phyloP scores from a whole-genome alignment of 2,113 vertebrate species.

The Trochalopteron elliotii region DNA sequence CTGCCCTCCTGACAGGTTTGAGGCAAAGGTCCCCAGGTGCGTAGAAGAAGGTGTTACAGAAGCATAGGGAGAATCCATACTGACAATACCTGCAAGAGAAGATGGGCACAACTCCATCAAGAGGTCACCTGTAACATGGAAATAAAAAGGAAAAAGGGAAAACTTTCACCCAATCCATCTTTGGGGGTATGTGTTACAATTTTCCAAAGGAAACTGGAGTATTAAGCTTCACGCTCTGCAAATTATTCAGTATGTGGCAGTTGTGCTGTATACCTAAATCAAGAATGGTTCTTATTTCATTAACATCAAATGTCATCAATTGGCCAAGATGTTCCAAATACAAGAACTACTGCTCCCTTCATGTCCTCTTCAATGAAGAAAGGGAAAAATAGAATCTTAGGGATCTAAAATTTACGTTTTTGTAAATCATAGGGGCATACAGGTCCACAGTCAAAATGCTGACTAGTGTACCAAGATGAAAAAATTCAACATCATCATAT shows the following conservation, averaged over 20 bases:
- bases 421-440: too few species aligned
- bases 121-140: accelerated
- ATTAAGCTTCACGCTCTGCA: neutral
- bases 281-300: neutral
- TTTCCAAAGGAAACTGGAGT: neutral
- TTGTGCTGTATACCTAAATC: accelerated
- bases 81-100: conserved; percentile 81
- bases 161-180: neutral
- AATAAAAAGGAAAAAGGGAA: neutral
- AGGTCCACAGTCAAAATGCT: accelerated
- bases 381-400: neutral
- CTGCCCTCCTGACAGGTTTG: conserved; percentile 90
- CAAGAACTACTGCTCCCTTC: neutral
- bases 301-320: neutral
- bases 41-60: conserved; percentile 81
- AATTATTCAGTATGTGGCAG: neutral
- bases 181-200: accelerated
- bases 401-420: neutral
- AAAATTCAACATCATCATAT: neutral
- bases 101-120: neutral
- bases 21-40: conserved; percentile 92
- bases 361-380: neutral
- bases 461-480: accelerated
- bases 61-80: conserved; percentile 81
- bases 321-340: neutral